Evolutionary conservation across 2,113 vertebrate species (phyloP).

Genomic region (Mastomys coucha): DNA sequence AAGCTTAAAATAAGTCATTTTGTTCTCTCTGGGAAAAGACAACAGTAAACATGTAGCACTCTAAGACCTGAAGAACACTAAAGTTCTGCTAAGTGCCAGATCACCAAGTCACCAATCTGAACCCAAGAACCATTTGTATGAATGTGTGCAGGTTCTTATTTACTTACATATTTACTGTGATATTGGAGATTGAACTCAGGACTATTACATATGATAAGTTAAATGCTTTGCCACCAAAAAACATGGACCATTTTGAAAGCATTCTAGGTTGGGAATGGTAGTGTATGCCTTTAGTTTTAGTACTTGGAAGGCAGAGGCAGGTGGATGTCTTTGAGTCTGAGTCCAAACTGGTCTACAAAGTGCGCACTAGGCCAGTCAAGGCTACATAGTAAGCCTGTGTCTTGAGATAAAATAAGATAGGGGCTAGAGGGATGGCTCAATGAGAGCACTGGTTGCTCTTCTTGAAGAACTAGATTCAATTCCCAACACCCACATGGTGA

Average conservation of each 20-base stretch:
- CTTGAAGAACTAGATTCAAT: not conserved
- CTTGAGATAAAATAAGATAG: not conserved
- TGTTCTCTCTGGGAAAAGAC: not conserved
- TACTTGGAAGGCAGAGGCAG: not conserved
- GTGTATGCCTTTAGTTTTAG: not conserved
- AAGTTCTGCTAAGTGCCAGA: too few relatives aligned
- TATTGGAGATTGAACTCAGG: not conserved
- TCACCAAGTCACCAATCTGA: too few relatives aligned
- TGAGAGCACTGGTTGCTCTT: not conserved
- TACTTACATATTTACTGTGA: not conserved
- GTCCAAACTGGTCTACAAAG: not conserved
- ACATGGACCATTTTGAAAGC: not conserved
- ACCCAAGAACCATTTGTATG: too few relatives aligned
- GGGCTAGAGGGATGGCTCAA: not conserved
- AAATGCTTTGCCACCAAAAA: not conserved
- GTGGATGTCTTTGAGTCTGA: too few relatives aligned
- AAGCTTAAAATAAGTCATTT: conserved; percentile 15
- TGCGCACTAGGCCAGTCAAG: not conserved
- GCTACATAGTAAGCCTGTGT: not conserved
- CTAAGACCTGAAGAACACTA: too few relatives aligned
- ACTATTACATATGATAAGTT: not conserved
- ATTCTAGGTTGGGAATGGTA: not conserved
- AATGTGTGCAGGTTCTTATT: too few relatives aligned
- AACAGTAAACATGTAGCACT: not conserved
- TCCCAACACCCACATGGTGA: not conserved